Evolutionary conservation across 1,140 invertebrate species (phyloP).

Genomic region (Eurosta solidaginis): DNA sequence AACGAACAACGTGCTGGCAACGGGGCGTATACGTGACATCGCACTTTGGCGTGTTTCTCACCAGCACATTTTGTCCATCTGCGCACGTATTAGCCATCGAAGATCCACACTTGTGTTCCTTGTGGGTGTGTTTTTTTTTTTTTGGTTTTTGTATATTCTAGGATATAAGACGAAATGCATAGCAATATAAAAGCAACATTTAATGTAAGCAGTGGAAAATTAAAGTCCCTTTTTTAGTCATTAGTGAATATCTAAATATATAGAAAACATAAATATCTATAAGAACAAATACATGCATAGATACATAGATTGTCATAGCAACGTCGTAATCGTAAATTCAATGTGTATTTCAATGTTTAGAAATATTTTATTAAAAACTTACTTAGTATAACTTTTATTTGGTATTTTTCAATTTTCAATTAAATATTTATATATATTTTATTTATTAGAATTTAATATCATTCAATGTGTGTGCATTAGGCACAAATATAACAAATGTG

Average conservation of each 20-base stretch:
- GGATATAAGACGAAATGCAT: not conserved
- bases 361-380: not conserved
- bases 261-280: not conserved
- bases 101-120: conserved; percentile 1
- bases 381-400: not conserved
- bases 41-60: not conserved
- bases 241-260: conserved; percentile 4
- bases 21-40: conserved; percentile 25
- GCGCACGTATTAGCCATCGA: not conserved
- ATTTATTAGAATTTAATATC: not conserved
- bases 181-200: conserved; percentile 3
- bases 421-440: not conserved
- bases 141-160: not conserved
- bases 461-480: not conserved
- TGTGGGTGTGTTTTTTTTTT: too few species aligned
- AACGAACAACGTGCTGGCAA: conserved; percentile 1
- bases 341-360: conserved; percentile 20
- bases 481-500: not conserved
- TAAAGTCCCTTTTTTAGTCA: not conserved
- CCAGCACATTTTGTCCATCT: not conserved
- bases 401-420: not conserved
- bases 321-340: not conserved
- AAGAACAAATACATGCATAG: too few species aligned
- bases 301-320: not conserved
- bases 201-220: not conserved